These are phyloP conservation scores for Cecidostiba fungosa DNA, from an alignment of 2,888 invertebrate species.

Conservation along the genomic window DNA sequence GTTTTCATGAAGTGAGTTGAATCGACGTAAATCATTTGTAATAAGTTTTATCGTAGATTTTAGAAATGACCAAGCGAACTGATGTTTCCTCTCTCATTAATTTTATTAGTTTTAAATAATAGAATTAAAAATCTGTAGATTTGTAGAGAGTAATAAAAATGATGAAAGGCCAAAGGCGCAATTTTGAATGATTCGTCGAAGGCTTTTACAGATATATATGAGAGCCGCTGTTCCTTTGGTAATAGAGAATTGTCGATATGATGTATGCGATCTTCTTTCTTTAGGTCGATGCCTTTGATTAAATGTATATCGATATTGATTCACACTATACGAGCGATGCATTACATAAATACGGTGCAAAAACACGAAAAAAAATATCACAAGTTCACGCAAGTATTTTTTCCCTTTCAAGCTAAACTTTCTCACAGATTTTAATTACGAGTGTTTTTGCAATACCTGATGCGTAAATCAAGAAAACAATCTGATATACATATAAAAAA, in stretches of 20 bases:
- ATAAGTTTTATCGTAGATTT: constrained; percentile 44
- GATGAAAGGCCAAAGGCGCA: not conserved
- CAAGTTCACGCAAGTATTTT: constrained; percentile 31
- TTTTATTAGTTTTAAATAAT: constrained; percentile 19
- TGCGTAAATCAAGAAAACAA: constrained; percentile 49
- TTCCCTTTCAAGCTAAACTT: constrained; percentile 53
- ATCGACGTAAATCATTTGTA: constrained; percentile 15
- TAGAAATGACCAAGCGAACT: constrained; percentile 38
- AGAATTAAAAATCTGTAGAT: constrained; percentile 2
- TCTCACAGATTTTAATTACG: constrained; percentile 50
- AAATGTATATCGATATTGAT: constrained; percentile 53
- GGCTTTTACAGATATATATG: too few species aligned
- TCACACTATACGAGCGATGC: constrained; percentile 45
- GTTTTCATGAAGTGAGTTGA: constrained; percentile 37
- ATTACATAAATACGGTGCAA: constrained; percentile 40
- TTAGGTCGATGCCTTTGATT: constrained; percentile 47
- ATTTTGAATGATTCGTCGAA: too few species aligned
- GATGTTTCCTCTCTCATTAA: constrained; percentile 27
- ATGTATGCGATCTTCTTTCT: constrained; percentile 3
- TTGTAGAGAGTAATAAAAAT: constrained; percentile 38
- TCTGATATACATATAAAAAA: constrained; percentile 52
- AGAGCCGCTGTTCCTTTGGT: too few species aligned
- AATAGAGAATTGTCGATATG: constrained; percentile 38
- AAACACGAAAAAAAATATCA: constrained; percentile 18
- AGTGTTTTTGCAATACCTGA: constrained; percentile 54